These are phyloP conservation scores for Limanda limanda DNA, from an alignment of 2,113 vertebrate species.

Conservation along the genomic window DNA sequence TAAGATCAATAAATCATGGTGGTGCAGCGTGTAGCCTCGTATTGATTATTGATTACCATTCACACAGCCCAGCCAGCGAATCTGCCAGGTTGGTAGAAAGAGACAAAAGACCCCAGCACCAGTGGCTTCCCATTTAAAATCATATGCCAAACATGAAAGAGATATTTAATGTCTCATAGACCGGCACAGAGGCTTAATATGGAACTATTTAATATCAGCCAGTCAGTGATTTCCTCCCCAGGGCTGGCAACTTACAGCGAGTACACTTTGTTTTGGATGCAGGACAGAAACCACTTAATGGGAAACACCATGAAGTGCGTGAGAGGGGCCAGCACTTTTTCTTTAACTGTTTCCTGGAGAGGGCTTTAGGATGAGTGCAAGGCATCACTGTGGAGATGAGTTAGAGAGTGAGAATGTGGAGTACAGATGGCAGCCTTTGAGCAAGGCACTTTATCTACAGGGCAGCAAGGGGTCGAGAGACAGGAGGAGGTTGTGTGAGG, in stretches of 20 bases:
- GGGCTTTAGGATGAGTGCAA: too few species aligned
- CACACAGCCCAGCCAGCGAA: slow-evolving; percentile 1
- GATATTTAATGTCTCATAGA: slow-evolving; percentile 7
- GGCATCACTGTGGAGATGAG: too few species aligned
- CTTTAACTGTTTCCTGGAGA: slow-evolving; percentile 32
- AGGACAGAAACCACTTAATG: slow-evolving; percentile 44
- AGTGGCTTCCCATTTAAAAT: slow-evolving; percentile 8
- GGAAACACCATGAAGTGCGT: slow-evolving; percentile 45
- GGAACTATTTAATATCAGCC: slow-evolving; percentile 51
- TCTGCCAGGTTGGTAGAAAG: background rate
- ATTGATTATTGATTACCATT: slow-evolving; percentile 58
- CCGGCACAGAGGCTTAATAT: slow-evolving; percentile 2
- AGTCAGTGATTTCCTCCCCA: slow-evolving; percentile 47
- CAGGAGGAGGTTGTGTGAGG: too few species aligned
- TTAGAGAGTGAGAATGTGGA: background rate
- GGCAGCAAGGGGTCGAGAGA: too few species aligned
- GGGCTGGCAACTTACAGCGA: slow-evolving; percentile 38
- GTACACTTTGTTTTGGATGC: slow-evolving; percentile 56
- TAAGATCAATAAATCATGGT: slow-evolving; percentile 19
- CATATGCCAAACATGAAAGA: slow-evolving; percentile 15
- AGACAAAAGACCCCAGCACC: background rate
- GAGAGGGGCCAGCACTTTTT: slow-evolving; percentile 38
- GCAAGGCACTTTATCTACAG: slow-evolving; percentile 41
- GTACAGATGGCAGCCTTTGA: slow-evolving; percentile 11
- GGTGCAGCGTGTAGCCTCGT: slow-evolving; percentile 14